Evolutionary conservation across 2,888 invertebrate genomes (phyloP), one percentile per base, ranked within the genome.

Genomic region (Harpalus rufipes): DNA sequence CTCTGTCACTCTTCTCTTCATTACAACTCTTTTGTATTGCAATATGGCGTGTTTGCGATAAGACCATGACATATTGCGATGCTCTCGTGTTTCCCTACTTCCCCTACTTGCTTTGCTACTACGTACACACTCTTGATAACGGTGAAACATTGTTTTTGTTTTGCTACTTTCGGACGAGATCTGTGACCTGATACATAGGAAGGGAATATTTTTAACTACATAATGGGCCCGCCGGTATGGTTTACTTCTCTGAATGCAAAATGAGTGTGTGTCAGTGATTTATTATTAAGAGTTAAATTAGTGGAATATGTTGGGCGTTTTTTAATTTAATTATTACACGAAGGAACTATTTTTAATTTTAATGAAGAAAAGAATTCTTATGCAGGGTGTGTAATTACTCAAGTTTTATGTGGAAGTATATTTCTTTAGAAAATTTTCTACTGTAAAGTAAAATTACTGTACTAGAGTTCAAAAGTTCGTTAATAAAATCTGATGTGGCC

Each of bases 121-220:
- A 79, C 59, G 58, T 18, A 63, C 7, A 44, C 21, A 39, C 18
- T 16, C 8, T 63, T 80, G 80, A 80, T 80, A 80, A 80, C 80
- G 41, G 63, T 80, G 80, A 80, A 80, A 63, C 63, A 80, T 80
- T 61, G 80, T 61, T 80, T 63, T 80, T 80, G 80, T 80, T 74
- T 80, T 80, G 76, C 21, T 76, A 76, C 51, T 79, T 79, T 59
- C 32, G 61, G 63, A 44, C 63, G 10, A 51, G 44, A 51, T 80
- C 39, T 61, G 80, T 16, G 79, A 16, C n/a, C 39, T 39, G 80
- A 80, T 80, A 74, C 16, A 32, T 10, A n/a, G 65, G 8, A n/a
- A 68, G 10, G 68, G 72, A 74, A 74, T 74, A 74, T 44, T 74
- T 74, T 74, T 44, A 74, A 74, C 72, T 21, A 12, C 18, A 74